Conservation (phyloP, 2,888 invertebrate genomes). For the Chesias legatella region DNA sequence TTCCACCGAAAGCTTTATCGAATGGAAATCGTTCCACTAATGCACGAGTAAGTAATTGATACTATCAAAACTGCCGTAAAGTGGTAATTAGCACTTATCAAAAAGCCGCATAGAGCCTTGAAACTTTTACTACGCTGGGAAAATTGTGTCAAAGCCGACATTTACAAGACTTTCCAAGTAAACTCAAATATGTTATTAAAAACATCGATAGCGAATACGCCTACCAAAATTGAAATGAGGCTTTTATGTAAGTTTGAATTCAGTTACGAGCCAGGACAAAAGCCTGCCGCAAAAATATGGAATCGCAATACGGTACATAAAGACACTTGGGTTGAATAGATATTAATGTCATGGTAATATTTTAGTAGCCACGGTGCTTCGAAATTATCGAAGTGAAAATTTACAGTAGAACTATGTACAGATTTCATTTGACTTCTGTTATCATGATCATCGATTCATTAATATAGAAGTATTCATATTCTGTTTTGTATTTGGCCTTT, state of each 20-base stretch:
- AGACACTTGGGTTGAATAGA: no score
- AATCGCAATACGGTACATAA: no score
- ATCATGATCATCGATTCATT: no score
- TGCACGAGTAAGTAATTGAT: constrained; percentile 5
- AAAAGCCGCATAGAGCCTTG: constrained; percentile 11
- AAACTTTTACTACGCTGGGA: constrained; percentile 18
- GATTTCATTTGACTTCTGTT: no score
- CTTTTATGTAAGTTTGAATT: constrained; percentile 38
- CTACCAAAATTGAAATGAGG: constrained; percentile 25
- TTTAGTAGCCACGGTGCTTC: no score
- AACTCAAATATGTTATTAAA: constrained; percentile 19
- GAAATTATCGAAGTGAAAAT: no score
- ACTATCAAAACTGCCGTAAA: constrained; percentile 16
- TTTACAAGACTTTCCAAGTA: constrained; percentile 7
- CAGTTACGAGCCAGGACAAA: constrained; percentile 44
- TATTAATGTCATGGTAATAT: no score
- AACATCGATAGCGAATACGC: constrained; percentile 21
- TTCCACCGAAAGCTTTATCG: no score
- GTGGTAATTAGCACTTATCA: constrained; percentile 15
- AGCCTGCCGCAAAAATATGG: constrained; percentile 31
- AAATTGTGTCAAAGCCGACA: constrained; percentile 3
- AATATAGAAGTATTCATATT: no score
- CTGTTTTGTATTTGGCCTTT: no score
- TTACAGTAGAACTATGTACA: no score
- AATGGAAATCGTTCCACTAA: no score